phyloP scores from a whole-genome alignment of 2,888 invertebrate genomes.

The Drosophila seclusa region DNA sequence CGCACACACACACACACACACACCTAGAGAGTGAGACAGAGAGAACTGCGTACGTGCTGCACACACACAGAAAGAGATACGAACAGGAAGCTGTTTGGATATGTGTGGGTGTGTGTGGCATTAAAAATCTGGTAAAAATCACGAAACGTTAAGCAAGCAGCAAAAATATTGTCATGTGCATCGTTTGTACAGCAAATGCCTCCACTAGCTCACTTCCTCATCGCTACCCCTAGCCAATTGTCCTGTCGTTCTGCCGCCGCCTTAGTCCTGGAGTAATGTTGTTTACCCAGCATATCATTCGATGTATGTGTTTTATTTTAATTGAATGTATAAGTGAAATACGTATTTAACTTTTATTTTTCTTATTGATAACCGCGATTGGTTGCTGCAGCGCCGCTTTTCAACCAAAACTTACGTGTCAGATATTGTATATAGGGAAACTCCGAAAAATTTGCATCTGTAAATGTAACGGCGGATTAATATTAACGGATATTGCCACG shows the following conservation, averaged over 20 bases:
- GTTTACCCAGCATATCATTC: conserved; percentile 76
- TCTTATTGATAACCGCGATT: conserved; percentile 2
- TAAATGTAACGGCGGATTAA: conserved; percentile 74
- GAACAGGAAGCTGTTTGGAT: conserved; percentile 28
- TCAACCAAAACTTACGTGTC: conserved; percentile 87
- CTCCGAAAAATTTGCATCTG: conserved; percentile 88
- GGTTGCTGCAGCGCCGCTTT: neutral
- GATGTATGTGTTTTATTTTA: conserved; percentile 67
- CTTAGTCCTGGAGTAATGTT: conserved; percentile 43
- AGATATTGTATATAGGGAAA: conserved; percentile 88
- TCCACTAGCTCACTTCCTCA: neutral
- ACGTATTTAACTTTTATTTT: neutral
- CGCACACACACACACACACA: conserved; percentile 20
- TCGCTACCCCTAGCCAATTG: conserved; percentile 11
- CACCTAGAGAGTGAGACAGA: neutral
- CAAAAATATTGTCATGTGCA: conserved; percentile 77
- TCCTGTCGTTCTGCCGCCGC: conserved; percentile 30
- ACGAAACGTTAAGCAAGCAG: conserved; percentile 77
- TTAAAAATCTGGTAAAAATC: conserved; percentile 79
- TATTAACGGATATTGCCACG: conserved; percentile 36
- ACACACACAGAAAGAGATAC: conserved; percentile 53
- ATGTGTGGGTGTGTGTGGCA: conserved; percentile 47
- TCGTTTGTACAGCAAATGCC: conserved; percentile 40
- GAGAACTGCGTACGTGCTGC: conserved; percentile 58
- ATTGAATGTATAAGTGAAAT: conserved; percentile 55